A percentile compares a stretch with the other conserved stretches of the same genome.
Conservation (phyloP, 2,888 invertebrate species). For the Bimastos eiseni region DNA sequence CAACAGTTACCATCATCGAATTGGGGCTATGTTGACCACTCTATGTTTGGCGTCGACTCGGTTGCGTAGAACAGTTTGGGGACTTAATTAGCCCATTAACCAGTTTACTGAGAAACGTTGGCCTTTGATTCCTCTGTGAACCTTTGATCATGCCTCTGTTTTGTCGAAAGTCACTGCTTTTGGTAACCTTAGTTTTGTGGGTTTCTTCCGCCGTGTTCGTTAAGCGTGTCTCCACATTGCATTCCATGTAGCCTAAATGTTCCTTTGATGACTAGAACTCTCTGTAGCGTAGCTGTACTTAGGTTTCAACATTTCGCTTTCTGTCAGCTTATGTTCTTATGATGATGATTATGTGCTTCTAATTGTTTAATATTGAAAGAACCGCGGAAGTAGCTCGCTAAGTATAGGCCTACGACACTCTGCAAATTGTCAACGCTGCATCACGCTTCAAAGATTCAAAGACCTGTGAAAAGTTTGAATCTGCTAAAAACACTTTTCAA, state of each 20-base stretch:
- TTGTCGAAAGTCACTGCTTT: not conserved
- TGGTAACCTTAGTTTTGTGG: not conserved
- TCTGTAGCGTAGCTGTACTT: not conserved
- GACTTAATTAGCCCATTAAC: not conserved
- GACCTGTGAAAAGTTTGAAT: not conserved
- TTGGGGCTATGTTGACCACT: not conserved
- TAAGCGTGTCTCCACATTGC: not conserved
- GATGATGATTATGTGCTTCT: not conserved
- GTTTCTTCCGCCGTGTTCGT: not conserved
- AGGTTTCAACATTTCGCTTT: not conserved
- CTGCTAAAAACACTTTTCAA: not conserved
- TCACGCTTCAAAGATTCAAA: not conserved
- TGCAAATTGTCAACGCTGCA: not conserved
- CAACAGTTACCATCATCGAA: not conserved
- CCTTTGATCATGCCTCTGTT: not conserved
- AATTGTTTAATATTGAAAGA: not conserved
- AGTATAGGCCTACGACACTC: not conserved
- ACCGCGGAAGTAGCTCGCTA: not conserved
- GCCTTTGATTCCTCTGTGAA: too few relatives aligned
- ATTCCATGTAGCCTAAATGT: not conserved
- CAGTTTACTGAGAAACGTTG: not conserved
- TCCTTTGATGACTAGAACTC: not conserved
- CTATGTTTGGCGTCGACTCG: not conserved
- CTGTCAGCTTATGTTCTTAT: not conserved
- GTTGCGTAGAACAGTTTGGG: not conserved